Conservation (phyloP, 2,113 vertebrate genomes). For the Haplochromis burtoni region DNA sequence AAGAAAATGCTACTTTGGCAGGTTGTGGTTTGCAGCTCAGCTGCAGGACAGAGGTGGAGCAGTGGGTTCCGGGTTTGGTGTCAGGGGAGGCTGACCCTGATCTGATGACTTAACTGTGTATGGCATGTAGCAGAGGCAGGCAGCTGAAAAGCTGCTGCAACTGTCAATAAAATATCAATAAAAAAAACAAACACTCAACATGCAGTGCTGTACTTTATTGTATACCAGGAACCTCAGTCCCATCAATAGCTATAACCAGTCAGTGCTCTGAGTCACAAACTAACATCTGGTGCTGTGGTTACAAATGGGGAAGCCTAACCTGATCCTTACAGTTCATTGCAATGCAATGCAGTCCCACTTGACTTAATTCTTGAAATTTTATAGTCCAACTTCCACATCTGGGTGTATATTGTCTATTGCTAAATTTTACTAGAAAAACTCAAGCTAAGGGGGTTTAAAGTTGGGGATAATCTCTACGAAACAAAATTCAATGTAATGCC, state of each 20-base stretch:
- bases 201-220: neutral
- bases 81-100: neutral
- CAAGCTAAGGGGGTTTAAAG: neutral
- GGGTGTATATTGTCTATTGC: neutral
- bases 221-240: neutral
- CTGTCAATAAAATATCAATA: neutral
- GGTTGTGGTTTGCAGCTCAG: neutral
- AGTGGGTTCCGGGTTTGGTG: fast-evolving
- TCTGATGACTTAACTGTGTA: neutral
- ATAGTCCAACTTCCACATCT: neutral
- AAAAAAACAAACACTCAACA: neutral
- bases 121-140: neutral
- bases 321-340: neutral
- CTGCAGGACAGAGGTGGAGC: neutral
- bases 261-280: neutral
- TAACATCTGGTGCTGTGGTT: neutral
- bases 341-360: neutral
- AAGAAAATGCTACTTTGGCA: neutral
- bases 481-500: neutral
- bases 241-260: neutral
- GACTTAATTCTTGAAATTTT: neutral
- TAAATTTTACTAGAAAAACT: neutral
- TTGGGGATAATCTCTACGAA: neutral
- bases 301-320: neutral
- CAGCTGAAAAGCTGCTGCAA: neutral